Evolutionary conservation across 2,797 vertebrate genomes (phyloP).

Genomic region (Masticophis lateralis): DNA sequence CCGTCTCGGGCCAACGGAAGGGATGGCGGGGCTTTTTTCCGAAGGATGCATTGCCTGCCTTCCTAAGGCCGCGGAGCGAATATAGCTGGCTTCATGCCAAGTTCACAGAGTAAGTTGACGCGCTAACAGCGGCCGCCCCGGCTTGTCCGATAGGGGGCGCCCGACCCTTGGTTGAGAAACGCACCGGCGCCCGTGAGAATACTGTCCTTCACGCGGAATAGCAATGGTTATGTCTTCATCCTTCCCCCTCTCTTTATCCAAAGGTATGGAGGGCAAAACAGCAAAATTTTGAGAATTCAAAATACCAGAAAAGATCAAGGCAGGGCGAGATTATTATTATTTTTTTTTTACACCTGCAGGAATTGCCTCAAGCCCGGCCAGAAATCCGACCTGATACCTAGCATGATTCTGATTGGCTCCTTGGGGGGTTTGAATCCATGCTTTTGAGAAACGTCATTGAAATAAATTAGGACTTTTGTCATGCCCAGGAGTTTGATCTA

Average conservation of each 20-base stretch:
- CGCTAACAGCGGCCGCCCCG: not conserved
- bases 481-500: not conserved
- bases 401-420: not conserved
- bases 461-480: not conserved
- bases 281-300: not conserved
- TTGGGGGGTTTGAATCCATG: not conserved
- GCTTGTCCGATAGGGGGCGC: not conserved
- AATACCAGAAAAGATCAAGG: not conserved
- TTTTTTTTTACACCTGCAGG: not conserved
- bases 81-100: not conserved
- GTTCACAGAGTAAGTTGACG: not conserved
- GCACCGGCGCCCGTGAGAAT: not conserved
- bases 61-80: not conserved
- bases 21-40: not conserved
- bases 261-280: not conserved
- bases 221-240: not conserved
- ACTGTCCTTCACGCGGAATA: not conserved
- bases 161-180: not conserved
- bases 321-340: no score
- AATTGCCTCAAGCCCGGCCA: not conserved
- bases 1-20: not conserved
- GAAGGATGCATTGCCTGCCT: not conserved
- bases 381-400: no score
- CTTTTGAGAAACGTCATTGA: not conserved
- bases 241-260: not conserved